A percentile compares a stretch with the other conserved stretches of the same genome.
Conservation (phyloP, 2,113 vertebrate species). For the Centropus bengalensis region DNA sequence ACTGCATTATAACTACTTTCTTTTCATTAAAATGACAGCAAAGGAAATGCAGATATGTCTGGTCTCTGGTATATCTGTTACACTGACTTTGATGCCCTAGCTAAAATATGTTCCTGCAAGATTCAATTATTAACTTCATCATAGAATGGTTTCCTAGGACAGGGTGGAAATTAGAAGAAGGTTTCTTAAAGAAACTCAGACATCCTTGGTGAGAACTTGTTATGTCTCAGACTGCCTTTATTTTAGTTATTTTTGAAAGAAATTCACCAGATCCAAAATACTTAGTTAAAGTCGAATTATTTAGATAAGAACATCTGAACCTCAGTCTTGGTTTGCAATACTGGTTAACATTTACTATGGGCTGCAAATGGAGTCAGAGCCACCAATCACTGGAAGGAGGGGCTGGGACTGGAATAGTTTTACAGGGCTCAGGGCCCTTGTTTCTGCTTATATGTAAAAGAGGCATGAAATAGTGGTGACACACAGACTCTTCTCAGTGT, state of each 20-base stretch:
- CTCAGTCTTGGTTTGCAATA: neutral
- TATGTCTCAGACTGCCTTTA: neutral
- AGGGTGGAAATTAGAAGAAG: neutral
- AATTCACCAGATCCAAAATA: neutral
- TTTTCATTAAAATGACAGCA: slow-evolving; percentile 28
- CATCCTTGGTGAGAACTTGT: neutral
- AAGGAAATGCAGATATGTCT: slow-evolving; percentile 15
- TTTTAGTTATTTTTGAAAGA: neutral
- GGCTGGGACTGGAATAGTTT: neutral
- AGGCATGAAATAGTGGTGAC: neutral
- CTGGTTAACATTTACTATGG: neutral
- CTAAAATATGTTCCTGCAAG: neutral
- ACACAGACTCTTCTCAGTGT: neutral
- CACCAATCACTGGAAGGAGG: neutral
- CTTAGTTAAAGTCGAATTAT: neutral
- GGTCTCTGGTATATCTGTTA: slow-evolving; percentile 6
- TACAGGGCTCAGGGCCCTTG: fast-evolving
- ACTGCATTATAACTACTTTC: slow-evolving; percentile 36
- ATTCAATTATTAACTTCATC: neutral
- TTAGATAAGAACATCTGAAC: neutral
- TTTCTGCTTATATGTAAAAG: neutral
- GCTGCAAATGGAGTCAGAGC: neutral
- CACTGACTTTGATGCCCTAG: neutral
- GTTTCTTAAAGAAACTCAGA: neutral
- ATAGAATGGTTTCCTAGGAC: neutral